phyloP scores from a whole-genome alignment of 2,888 invertebrate species.

The Chesias legatella region DNA sequence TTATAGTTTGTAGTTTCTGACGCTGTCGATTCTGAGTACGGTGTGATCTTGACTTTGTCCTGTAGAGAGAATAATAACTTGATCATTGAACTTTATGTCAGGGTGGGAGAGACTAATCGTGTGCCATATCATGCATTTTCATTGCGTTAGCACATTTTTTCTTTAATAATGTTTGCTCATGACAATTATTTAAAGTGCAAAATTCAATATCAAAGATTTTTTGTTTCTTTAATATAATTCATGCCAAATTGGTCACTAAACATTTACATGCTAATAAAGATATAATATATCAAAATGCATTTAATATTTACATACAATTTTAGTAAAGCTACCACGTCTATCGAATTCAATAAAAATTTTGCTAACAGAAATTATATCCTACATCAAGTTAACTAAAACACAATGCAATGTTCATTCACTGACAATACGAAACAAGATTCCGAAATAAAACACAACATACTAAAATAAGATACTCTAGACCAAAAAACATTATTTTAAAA shows the following conservation, averaged over 20 bases:
- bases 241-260: conserved; percentile 12
- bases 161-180: conserved; percentile 3
- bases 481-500: too few relatives aligned
- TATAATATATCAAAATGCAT: conserved; percentile 3
- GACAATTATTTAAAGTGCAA: conserved; percentile 5
- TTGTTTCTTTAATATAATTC: conserved; percentile 2
- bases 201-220: too few relatives aligned
- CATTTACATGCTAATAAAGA: conserved; percentile 9
- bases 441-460: conserved; percentile 5
- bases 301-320: conserved; percentile 6
- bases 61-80: conserved; percentile 31
- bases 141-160: conserved; percentile 15
- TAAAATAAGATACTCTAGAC: not conserved
- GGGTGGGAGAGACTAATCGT: not conserved
- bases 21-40: conserved; percentile 58
- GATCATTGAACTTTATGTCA: not conserved
- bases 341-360: too few relatives aligned
- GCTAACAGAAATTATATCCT: too few relatives aligned
- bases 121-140: conserved; percentile 15
- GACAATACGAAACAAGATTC: not conserved
- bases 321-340: not conserved
- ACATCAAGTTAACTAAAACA: too few relatives aligned
- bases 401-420: not conserved
- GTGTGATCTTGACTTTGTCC: conserved; percentile 65
- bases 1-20: conserved; percentile 57